Evolutionary conservation across 2,113 vertebrate species (phyloP).

Genomic region (Dromiciops gliroides): DNA sequence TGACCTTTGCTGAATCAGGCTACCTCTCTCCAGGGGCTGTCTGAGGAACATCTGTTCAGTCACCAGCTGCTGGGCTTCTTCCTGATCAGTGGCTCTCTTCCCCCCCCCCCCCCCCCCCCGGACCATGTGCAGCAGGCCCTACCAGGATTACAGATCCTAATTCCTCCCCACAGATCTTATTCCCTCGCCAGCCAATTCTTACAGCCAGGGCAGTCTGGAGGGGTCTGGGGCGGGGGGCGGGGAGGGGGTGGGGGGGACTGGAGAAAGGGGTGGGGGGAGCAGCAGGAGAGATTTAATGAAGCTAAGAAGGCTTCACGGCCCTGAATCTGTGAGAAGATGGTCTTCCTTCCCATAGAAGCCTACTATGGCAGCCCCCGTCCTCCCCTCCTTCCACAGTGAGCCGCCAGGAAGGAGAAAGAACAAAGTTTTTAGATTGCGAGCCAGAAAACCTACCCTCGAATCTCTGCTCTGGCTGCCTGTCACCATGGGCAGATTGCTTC

Average conservation of each 20-base stretch:
- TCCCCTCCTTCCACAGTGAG: not conserved
- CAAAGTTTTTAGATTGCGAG: not conserved
- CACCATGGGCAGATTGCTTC: not conserved
- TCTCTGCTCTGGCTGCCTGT: not conserved
- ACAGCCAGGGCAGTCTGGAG: not conserved
- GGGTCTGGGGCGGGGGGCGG: not conserved
- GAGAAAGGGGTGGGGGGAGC: not conserved
- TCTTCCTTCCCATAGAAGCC: not conserved
- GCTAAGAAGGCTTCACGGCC: not conserved
- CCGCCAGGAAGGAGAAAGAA: not conserved
- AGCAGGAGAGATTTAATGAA: not conserved
- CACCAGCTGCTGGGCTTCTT: slow-evolving; percentile 81
- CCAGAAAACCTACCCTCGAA: not conserved
- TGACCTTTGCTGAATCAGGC: slow-evolving; percentile 1
- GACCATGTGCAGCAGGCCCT: not conserved
- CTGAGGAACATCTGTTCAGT: slow-evolving; percentile 83
- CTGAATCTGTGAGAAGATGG: not conserved
- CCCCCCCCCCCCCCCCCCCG: not conserved
- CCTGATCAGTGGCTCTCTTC: slow-evolving; percentile 44
- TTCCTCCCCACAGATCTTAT: not conserved
- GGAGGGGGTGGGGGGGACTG: not conserved
- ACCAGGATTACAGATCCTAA: not conserved
- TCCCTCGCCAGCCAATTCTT: not conserved
- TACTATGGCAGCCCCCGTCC: not conserved
- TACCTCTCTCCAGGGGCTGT: slow-evolving; percentile 63